phyloP scores from a whole-genome alignment of 2,113 vertebrate species.

The Sinosuthora webbiana region DNA sequence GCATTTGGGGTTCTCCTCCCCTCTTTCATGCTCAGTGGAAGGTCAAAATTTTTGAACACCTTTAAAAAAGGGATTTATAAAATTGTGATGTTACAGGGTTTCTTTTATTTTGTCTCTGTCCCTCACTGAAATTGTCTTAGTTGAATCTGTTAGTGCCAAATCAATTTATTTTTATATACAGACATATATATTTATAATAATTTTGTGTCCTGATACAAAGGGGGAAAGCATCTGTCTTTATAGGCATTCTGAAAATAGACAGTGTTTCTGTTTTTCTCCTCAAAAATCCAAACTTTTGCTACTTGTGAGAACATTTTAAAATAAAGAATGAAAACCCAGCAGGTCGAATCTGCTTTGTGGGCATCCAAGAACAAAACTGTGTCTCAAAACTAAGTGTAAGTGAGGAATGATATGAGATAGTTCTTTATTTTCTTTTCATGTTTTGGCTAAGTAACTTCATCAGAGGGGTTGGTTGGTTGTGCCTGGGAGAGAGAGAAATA shows the following conservation, averaged over 20 bases:
- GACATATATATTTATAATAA: constrained; percentile 11
- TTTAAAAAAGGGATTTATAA: background rate
- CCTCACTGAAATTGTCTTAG: background rate
- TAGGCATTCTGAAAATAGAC: background rate
- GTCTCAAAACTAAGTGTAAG: background rate
- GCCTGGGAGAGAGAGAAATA: background rate
- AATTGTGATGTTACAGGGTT: background rate
- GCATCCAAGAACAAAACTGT: rapidly evolving
- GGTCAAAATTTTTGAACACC: background rate
- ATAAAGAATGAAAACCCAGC: constrained; percentile 14
- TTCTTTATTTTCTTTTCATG: background rate
- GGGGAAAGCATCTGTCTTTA: background rate
- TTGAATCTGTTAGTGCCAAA: background rate
- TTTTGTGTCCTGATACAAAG: background rate
- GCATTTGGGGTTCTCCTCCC: background rate
- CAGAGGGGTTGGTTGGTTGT: background rate
- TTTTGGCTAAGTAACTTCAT: background rate
- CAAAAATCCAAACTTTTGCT: background rate
- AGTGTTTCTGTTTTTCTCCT: background rate
- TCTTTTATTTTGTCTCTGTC: background rate
- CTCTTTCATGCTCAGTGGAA: background rate
- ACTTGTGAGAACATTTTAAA: background rate
- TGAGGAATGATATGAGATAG: background rate
- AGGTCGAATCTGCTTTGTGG: background rate
- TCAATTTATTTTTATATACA: constrained; percentile 37